These are phyloP conservation scores for Cynodonichthys magdalenae DNA, from an alignment of 2,797 vertebrate genomes.

Conservation along the genomic window DNA sequence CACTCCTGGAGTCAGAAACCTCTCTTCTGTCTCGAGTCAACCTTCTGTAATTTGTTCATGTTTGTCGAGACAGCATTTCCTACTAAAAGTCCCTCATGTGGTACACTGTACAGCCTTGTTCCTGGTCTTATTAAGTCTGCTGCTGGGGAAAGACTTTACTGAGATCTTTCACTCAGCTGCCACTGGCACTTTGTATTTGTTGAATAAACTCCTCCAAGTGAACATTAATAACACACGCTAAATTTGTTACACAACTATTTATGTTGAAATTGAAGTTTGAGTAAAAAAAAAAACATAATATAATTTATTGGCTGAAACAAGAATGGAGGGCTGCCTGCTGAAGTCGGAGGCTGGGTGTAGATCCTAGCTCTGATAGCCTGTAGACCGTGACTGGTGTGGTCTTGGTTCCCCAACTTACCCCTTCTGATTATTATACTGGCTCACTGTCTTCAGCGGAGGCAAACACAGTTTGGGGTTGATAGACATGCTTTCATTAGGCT, in stretches of 20 bases:
- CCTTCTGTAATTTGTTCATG: slow-evolving; percentile 26
- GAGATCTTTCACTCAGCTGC: slow-evolving; percentile 67
- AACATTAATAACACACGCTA: slow-evolving; percentile 59
- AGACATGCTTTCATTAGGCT: slow-evolving; percentile 69
- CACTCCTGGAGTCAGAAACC: background rate
- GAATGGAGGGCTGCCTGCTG: slow-evolving; percentile 46
- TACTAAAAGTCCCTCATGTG: slow-evolving; percentile 39
- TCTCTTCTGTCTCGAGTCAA: slow-evolving; percentile 22
- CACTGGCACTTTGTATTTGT: slow-evolving; percentile 67
- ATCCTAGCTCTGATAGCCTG: slow-evolving; percentile 63
- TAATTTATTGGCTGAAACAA: slow-evolving; percentile 69
- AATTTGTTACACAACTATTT: slow-evolving; percentile 73
- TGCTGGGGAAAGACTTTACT: slow-evolving; percentile 52
- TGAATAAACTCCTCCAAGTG: slow-evolving; percentile 58
- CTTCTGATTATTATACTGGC: slow-evolving; percentile 71
- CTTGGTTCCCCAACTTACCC: slow-evolving; percentile 41
- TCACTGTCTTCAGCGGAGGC: slow-evolving; percentile 65
- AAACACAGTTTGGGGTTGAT: slow-evolving; percentile 74
- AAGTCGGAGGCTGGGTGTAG: slow-evolving; percentile 58
- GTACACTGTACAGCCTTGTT: slow-evolving; percentile 56
- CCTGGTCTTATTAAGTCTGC: slow-evolving; percentile 51
- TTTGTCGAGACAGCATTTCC: slow-evolving; percentile 54
- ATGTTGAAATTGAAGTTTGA: slow-evolving; percentile 69
- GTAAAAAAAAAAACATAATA: slow-evolving; percentile 69
- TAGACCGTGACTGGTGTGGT: slow-evolving; percentile 68